These are phyloP conservation scores for Brachionus calyciflorus DNA, from an alignment of 1,140 invertebrate species.

Conservation along the genomic window DNA sequence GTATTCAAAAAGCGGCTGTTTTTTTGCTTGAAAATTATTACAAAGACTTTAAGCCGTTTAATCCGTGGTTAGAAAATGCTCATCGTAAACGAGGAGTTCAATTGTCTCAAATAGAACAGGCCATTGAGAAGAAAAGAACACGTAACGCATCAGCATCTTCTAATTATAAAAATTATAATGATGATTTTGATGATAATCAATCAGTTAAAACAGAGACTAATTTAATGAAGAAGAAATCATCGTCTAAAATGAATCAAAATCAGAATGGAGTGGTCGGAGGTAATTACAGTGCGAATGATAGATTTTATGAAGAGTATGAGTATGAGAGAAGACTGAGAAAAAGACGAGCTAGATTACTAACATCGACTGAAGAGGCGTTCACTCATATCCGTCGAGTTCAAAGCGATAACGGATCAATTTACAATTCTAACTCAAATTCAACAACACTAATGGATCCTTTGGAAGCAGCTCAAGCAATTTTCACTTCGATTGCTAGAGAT, in stretches of 20 bases:
- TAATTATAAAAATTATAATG: background rate
- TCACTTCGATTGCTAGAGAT: conserved; percentile 87
- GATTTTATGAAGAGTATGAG: conserved; percentile 95
- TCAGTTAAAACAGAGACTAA: conserved; percentile 39
- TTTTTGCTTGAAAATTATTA: conserved; percentile 92
- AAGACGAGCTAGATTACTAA: conserved; percentile 79
- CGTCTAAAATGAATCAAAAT: conserved; percentile 5
- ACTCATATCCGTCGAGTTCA: conserved; percentile 75
- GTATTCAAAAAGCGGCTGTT: conserved; percentile 88
- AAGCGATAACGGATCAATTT: background rate
- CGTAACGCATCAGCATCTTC: background rate
- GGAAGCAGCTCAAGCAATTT: conserved; percentile 89
- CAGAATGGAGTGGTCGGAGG: background rate
- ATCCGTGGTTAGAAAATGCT: conserved; percentile 73
- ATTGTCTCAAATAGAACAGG: background rate
- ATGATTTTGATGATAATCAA: conserved; percentile 32
- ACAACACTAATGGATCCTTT: conserved; percentile 78
- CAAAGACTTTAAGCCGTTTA: conserved; percentile 90
- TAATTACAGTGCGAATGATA: conserved; percentile 51
- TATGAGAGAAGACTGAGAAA: conserved; percentile 88
- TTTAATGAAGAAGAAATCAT: conserved; percentile 11
- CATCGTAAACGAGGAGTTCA: conserved; percentile 8
- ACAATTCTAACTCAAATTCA: background rate
- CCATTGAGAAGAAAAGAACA: conserved; percentile 22
- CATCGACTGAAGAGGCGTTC: conserved; percentile 92